Evolutionary conservation across 2,797 vertebrate species (phyloP).

Genomic region (Lateolabrax maculatus): DNA sequence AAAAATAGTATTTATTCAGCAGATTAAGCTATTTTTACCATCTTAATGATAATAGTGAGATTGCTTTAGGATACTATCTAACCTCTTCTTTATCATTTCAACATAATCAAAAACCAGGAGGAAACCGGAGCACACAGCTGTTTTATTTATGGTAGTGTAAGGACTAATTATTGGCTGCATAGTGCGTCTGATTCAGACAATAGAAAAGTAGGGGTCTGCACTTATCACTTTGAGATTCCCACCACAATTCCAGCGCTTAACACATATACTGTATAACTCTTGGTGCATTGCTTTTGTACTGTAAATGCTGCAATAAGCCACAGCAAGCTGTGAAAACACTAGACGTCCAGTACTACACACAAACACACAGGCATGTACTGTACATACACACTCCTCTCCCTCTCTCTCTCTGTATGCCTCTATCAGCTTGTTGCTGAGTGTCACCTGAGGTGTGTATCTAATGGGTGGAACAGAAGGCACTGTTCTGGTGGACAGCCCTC

Average conservation of each 20-base stretch:
- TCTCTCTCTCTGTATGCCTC: constrained; percentile 15
- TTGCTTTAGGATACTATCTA: background rate
- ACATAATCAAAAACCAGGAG: background rate
- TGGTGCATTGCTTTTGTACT: background rate
- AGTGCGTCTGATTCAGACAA: constrained; percentile 4
- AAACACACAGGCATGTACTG: background rate
- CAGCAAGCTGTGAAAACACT: constrained; percentile 7
- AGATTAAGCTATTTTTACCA: background rate
- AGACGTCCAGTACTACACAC: background rate
- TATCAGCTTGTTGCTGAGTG: constrained; percentile 8
- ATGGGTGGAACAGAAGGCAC: constrained; percentile 21
- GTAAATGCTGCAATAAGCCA: background rate
- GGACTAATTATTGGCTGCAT: background rate
- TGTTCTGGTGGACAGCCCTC: constrained; percentile 66
- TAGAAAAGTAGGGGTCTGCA: background rate
- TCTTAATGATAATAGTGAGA: background rate
- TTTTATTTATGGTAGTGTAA: background rate
- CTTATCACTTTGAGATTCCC: background rate
- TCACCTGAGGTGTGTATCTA: constrained; percentile 30
- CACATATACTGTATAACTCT: background rate
- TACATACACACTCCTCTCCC: background rate
- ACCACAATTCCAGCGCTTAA: background rate
- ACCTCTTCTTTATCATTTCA: background rate
- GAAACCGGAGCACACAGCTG: background rate
- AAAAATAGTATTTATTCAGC: background rate